Conservation (phyloP, 2,113 vertebrate genomes). For the Percina caprodes region DNA sequence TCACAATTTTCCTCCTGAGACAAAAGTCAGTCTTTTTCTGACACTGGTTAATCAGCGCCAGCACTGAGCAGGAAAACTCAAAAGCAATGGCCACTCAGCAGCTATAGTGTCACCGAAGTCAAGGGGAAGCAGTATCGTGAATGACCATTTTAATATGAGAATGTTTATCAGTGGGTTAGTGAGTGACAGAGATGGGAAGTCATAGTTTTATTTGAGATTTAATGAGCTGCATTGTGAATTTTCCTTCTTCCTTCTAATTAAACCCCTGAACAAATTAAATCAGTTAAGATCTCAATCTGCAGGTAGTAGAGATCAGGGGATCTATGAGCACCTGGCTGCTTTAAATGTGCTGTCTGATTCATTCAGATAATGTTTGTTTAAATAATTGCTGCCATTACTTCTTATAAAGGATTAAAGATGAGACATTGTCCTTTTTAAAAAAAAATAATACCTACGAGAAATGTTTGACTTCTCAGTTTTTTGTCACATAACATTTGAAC, state of each 20-base stretch:
- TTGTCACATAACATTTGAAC: background rate
- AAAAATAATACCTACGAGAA: background rate
- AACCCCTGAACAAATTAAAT: conserved; percentile 1
- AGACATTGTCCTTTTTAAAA: too few relatives aligned
- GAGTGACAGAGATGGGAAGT: background rate
- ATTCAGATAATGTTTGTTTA: background rate
- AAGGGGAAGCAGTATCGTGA: background rate
- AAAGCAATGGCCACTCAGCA: background rate
- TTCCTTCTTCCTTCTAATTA: background rate
- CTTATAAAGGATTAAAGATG: background rate
- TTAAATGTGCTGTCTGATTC: background rate
- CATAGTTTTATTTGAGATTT: background rate
- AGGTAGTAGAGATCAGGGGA: background rate
- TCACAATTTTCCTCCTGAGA: conserved; percentile 6
- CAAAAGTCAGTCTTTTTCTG: background rate
- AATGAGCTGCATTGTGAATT: background rate
- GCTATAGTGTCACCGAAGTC: background rate
- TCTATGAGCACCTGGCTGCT: background rate
- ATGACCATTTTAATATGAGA: conserved; percentile 11
- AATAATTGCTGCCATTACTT: background rate
- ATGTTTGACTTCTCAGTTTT: background rate
- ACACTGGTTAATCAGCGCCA: background rate
- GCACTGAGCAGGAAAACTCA: background rate
- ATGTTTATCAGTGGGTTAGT: background rate
- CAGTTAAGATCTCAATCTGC: background rate